These are phyloP conservation scores for Smutsia gigantea DNA, from an alignment of 2,797 vertebrate genomes.

Conservation along the genomic window DNA sequence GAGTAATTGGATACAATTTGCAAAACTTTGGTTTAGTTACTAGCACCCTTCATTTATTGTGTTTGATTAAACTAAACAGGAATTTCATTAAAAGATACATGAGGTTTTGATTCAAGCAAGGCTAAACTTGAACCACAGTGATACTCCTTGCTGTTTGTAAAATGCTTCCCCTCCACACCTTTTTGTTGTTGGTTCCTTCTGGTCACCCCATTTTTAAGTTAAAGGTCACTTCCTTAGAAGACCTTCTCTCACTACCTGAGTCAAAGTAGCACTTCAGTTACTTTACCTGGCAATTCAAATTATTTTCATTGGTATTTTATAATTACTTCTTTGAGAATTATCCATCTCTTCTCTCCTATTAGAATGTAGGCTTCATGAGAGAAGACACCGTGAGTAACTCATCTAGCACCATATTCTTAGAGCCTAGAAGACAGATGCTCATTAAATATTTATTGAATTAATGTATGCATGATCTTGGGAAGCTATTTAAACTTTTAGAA, in stretches of 20 bases:
- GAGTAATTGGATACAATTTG: not conserved
- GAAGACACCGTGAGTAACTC: not conserved
- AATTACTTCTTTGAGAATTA: not conserved
- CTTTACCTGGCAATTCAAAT: too few species aligned
- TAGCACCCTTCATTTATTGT: not conserved
- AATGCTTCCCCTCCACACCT: not conserved
- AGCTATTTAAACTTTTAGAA: not conserved
- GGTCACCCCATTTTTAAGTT: not conserved
- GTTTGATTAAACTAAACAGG: constrained; percentile 3
- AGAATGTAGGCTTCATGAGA: not conserved
- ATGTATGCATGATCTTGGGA: not conserved
- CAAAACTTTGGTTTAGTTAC: not conserved
- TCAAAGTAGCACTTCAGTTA: not conserved
- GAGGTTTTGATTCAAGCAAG: not conserved
- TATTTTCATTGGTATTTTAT: too few species aligned
- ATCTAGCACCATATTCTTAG: too few species aligned
- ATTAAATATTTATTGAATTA: not conserved
- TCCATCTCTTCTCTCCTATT: not conserved
- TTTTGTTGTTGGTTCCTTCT: not conserved
- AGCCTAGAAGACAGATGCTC: not conserved
- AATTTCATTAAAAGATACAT: not conserved
- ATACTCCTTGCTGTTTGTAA: not conserved
- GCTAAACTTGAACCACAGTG: not conserved
- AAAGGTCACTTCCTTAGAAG: not conserved
- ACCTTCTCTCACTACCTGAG: not conserved